Evolutionary conservation across 1,140 invertebrate species (phyloP), one percentile per base, ranked within the genome.

Genomic region (Aphis gossypii): DNA sequence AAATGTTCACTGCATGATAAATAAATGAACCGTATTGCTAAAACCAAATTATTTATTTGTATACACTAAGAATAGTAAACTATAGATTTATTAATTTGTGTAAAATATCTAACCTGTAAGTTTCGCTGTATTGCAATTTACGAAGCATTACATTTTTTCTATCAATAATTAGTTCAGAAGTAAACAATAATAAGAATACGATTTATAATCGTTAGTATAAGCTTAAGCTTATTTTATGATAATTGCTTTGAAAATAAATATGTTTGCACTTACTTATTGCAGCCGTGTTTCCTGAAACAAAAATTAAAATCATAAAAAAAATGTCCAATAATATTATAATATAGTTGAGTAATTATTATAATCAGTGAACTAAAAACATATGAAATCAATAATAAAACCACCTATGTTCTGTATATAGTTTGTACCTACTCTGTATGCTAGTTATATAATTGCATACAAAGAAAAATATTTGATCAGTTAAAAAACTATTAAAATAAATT

Each of bases 281-380:
- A 35, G 46, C 86, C 44, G 48, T 51, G 18, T 88, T 88, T 88
- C 86, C 86, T 88, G 86, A 51, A 88, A 88, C 20, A 51, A 35
- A 20, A 46, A 86, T 46, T 18, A 30, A 46, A 86, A 76, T 76
- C 5, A 14, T 76, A 3, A n/a, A 6, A n/a, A 18, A 11, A n/a
- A 18, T 35, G n/a, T 54, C 5, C 30, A 76, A 18, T n/a, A n/a
- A 76, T 76, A n/a, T 41, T 76, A n/a, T 41, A 41, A 41, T 41
- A 41, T 41, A 41, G 14, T n/a, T 76, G 18, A 51, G 48, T n/a
- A 30, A 30, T 51, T n/a, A n/a, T 60, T 30, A 30, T n/a, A 68
- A 14, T 68, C 5, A 68, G 11, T 68, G 3, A 68, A 60, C 30
- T 4, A n/a, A 14, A 68, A 14, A 68, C 3, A n/a, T n/a, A 5